These are phyloP conservation scores for Taxidea taxus DNA, from an alignment of 2,113 vertebrate species.

Conservation along the genomic window DNA sequence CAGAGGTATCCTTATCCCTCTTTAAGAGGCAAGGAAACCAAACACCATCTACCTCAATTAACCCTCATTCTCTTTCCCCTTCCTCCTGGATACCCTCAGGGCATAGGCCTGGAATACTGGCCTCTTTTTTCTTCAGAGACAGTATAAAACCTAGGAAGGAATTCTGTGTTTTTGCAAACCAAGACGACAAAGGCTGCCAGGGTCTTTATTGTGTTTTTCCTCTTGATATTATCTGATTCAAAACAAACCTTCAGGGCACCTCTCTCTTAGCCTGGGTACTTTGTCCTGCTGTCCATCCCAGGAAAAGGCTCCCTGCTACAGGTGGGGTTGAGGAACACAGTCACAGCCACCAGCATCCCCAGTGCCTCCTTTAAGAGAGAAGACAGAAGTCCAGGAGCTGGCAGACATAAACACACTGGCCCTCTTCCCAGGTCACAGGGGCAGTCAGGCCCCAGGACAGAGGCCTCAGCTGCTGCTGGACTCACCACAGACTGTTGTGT, in stretches of 20 bases:
- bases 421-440: neutral
- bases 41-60: neutral
- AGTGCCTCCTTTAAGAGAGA: neutral
- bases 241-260: conserved; percentile 7
- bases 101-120: neutral
- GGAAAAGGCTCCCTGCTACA: neutral
- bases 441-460: neutral
- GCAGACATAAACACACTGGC: neutral
- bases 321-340: neutral
- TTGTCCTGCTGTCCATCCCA: neutral
- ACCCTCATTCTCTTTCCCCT: neutral
- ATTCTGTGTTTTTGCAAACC: conserved; percentile 32
- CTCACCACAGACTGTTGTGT: neutral
- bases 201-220: neutral
- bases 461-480: neutral
- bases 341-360: neutral
- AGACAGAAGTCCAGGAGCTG: neutral
- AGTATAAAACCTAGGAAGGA: neutral
- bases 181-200: neutral
- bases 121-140: neutral
- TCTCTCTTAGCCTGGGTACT: neutral
- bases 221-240: neutral
- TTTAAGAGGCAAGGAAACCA: neutral
- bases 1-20: neutral
- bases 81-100: neutral